A percentile compares a stretch with the other conserved stretches of the same genome.
phyloP scores from a whole-genome alignment of 2,113 vertebrate species.

The Coracopsis vasa region DNA sequence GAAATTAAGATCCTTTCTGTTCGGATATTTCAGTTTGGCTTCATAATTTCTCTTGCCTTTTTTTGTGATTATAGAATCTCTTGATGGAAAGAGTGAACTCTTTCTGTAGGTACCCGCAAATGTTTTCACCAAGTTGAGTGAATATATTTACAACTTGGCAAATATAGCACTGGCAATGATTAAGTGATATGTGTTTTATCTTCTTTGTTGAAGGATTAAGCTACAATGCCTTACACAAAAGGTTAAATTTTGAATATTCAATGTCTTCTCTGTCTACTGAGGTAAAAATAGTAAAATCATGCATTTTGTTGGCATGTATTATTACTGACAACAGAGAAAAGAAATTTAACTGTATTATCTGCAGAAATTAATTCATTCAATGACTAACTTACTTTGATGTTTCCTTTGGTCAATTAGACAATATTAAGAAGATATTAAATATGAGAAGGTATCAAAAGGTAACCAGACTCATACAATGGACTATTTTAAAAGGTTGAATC shows the following conservation, averaged over 20 bases:
- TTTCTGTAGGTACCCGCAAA: neutral
- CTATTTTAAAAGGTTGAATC: neutral
- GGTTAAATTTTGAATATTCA: neutral
- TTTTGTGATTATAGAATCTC: neutral
- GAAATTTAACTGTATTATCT: neutral
- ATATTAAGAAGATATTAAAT: neutral
- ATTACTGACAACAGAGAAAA: neutral
- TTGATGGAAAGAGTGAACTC: neutral
- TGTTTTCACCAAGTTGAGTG: neutral
- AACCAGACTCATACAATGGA: neutral
- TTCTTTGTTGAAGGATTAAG: neutral
- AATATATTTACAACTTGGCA: neutral
- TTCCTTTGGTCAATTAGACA: neutral
- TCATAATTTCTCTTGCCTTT: neutral
- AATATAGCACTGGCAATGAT: neutral
- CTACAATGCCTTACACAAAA: neutral
- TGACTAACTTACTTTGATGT: neutral
- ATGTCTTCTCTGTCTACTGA: neutral
- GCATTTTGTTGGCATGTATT: neutral
- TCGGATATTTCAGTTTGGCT: neutral
- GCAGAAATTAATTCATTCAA: neutral
- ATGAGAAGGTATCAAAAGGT: neutral
- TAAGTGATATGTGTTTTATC: neutral
- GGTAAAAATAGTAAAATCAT: conserved; percentile 5
- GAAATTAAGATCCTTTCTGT: neutral